phyloP scores from a whole-genome alignment of 53 echinoderm and acorn worm genomes.

The Echinometra lucunter region DNA sequence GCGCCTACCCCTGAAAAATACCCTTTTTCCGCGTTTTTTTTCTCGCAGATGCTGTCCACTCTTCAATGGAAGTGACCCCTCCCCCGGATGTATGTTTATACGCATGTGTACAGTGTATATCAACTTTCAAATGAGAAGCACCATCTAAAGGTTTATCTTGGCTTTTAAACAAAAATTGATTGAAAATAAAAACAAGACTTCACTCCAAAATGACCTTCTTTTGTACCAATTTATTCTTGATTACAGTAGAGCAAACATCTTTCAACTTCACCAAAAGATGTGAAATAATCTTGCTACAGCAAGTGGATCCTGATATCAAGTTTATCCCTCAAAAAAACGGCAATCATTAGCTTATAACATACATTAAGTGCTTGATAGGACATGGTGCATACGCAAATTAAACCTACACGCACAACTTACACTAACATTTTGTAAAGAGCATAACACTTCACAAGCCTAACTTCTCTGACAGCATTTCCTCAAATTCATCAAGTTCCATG shows the following conservation, averaged over 20 bases:
- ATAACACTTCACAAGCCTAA: not conserved
- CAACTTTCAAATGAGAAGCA: not conserved
- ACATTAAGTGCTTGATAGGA: not conserved
- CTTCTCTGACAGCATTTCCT: not conserved
- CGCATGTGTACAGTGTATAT: too few species aligned
- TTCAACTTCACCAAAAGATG: not conserved
- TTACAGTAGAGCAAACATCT: not conserved
- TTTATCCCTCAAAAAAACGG: not conserved
- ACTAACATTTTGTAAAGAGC: not conserved
- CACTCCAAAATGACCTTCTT: conserved; percentile 23
- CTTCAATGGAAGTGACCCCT: too few species aligned
- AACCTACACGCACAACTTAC: not conserved
- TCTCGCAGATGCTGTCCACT: too few species aligned
- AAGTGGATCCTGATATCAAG: not conserved
- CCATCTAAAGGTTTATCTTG: not conserved
- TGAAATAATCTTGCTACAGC: not conserved
- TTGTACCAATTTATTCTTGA: not conserved
- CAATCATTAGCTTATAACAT: not conserved
- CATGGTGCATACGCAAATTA: not conserved
- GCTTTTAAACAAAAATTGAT: not conserved
- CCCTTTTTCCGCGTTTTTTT: too few species aligned
- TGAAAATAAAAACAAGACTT: not conserved
- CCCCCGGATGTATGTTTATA: too few species aligned
- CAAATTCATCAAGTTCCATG: not conserved
- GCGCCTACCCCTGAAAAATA: too few species aligned